Base-by-base conservation (phyloP, 2,888 invertebrate species). In the Pyrrhia umbra region DNA sequence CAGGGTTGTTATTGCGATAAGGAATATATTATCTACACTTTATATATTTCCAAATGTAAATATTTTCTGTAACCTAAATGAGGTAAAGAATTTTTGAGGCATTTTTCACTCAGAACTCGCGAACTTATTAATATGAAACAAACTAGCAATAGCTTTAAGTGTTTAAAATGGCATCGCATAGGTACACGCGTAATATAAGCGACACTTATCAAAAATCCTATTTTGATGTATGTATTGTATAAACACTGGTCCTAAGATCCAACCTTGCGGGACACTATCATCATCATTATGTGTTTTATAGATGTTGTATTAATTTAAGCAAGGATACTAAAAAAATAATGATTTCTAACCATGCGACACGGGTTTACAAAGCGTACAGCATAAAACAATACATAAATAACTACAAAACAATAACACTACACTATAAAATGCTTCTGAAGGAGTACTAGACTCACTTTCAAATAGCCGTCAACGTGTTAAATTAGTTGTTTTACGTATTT, bases 381-480 rank as follows among this genome's bases (percentile, higher is more conserved):
- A 76, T 77, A 74, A 81, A 80, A 81, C 82, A 80, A 83, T 83
- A 85, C 80, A 80, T 75, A 74, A 77, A 79, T 80, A 81, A 85
- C 82, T 73, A 85, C 81, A 82, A 88, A 87, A 88, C 89, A 88
- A 83, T 78, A 84, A 93, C 93, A 93, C 92, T 85, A 92, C 92
- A 93, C 91, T 87, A 81, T 88, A 80, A 90, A 93, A 91, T 85
- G 95, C 95, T 95, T 94, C 83, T 70, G 71, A 87, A 88, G 86
- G 93, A 93, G 94, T 94, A 86, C 86, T 95, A 95, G 94, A 94
- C 93, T 94, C 94, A 85, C 85, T 88, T 88, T 88, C 84, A 86
- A 81, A 91, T 94, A 93, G 94, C 87, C 90, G 91, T 94, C 92
- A 90, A 93, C 90, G 94, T 94, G 90, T 91, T 92, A 85, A 86